Base-by-base conservation (phyloP, 35 echinoderm and acorn worm genomes). In the Apostichopus californicus region DNA sequence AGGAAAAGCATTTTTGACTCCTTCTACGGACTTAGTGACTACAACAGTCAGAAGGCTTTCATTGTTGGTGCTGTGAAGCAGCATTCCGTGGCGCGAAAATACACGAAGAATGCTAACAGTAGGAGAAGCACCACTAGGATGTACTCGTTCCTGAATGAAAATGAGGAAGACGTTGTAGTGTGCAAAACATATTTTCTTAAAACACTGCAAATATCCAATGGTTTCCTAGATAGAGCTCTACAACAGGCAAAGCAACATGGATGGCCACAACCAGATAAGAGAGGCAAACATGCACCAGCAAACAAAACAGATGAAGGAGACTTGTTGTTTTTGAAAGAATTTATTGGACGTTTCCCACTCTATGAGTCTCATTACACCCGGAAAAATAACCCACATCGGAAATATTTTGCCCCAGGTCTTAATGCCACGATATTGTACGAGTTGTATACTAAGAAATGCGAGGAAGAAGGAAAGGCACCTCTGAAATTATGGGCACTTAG, bases 51-150 rank as follows among this genome's bases (percentile, higher is more conserved):
- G 46, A 83, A 83, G 55, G 80, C 55, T 9, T 83, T 83, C 17
- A 34, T 83, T 54, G 80, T 83, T 83, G 20, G 80, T 28, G 10
- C 80, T 83, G 80, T 83, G 18, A 83, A 83, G 80, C 80, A 83
- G 46, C 5, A 25, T 1, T 6, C 25, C 8, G 80, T 83, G 25
- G 6, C 80, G 8, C 5, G 80, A 17, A 83, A 17, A 26, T 54
- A 83, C 80, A 83, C 80, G 5, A 83, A 83, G 17, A 83, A 83
- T 54, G 15, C 7, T 46, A 26, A 6, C 5, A 83, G 80, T 83
- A 83, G 24, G 17, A 83, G 46, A 56, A 83, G 46, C 5, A 83
- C 80, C 80, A 83, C 20, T 3, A 83, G 20, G 55, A 26, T 56
- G 25, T 83, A 83, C 55, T 83, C 55, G 9, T 83, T 83, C 55